Evolutionary conservation across 2,888 invertebrate genomes (phyloP).

Genomic region (Uloborus plumipes): DNA sequence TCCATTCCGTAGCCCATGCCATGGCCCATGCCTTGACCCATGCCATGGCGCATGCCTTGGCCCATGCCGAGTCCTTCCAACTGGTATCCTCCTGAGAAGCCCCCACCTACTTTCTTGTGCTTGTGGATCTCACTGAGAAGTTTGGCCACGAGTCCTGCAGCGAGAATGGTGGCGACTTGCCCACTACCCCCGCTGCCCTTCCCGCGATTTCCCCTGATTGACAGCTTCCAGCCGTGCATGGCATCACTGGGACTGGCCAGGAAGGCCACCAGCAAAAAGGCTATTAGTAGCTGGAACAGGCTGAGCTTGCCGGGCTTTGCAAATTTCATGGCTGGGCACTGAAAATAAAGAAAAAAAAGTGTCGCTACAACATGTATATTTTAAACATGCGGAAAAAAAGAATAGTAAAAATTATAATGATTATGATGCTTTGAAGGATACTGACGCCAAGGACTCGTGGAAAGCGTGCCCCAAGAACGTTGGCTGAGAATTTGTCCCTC

Average conservation of each 20-base stretch:
- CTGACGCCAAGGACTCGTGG: too few species aligned
- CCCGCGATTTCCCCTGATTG: slow-evolving; percentile 10
- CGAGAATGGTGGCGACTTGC: slow-evolving; percentile 20
- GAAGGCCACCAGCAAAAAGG: slow-evolving; percentile 14
- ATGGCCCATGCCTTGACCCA: not conserved
- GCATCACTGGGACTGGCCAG: slow-evolving; percentile 22
- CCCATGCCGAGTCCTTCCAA: not conserved
- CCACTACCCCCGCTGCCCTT: not conserved
- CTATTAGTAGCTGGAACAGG: slow-evolving; percentile 20
- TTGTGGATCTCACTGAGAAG: slow-evolving; percentile 15
- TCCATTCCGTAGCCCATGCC: not conserved
- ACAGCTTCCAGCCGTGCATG: slow-evolving; percentile 11
- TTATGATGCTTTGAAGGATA: too few species aligned
- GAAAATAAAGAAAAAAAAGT: not conserved
- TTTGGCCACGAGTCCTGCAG: slow-evolving; percentile 27
- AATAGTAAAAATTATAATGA: too few species aligned
- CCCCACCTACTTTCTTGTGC: not conserved
- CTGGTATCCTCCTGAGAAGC: not conserved
- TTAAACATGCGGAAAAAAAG: too few species aligned
- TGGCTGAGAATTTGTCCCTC: too few species aligned
- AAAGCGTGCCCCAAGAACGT: too few species aligned
- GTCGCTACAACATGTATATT: not conserved
- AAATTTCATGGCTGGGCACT: slow-evolving; percentile 3
- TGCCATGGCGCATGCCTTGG: too few species aligned
- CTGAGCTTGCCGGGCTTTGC: slow-evolving; percentile 14